These are phyloP conservation scores for Drosophila prolongata DNA, from an alignment of 2,888 invertebrate species.

Conservation along the genomic window DNA sequence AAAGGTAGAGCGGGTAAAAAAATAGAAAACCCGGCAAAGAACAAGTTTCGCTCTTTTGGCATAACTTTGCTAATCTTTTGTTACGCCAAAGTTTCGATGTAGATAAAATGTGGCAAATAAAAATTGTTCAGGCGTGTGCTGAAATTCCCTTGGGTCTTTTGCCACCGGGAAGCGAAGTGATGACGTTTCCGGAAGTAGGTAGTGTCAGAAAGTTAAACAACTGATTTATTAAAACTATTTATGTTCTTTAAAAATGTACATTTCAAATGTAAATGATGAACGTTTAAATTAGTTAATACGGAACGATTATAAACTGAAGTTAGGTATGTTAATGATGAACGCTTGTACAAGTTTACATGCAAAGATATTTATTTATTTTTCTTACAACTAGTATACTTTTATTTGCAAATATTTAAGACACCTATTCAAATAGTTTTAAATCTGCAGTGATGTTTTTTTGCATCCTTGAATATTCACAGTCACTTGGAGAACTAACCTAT, in stretches of 20 bases:
- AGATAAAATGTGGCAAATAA: conserved; percentile 77
- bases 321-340: no score
- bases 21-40: conserved; percentile 15
- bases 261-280: no score
- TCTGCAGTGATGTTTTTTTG: no score
- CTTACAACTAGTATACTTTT: no score
- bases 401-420: no score
- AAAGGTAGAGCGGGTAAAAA: conserved; percentile 15
- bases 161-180: conserved; percentile 11
- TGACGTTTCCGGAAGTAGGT: conserved; percentile 25
- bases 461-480: no score
- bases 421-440: no score
- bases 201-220: conserved; percentile 29
- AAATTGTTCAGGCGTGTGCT: conserved; percentile 57
- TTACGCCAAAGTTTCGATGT: conserved; percentile 73
- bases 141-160: conserved; percentile 30
- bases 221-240: conserved; percentile 30
- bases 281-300: no score
- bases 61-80: conserved; percentile 78
- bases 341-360: no score
- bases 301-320: no score
- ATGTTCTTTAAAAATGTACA: not conserved
- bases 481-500: no score
- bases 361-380: no score
- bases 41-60: conserved; percentile 58